Percentiles rank a stretch among this genome's conserved stretches.
These are phyloP conservation scores for Trogon surrucura DNA, from an alignment of 2,113 vertebrate genomes.

Conservation along the genomic window DNA sequence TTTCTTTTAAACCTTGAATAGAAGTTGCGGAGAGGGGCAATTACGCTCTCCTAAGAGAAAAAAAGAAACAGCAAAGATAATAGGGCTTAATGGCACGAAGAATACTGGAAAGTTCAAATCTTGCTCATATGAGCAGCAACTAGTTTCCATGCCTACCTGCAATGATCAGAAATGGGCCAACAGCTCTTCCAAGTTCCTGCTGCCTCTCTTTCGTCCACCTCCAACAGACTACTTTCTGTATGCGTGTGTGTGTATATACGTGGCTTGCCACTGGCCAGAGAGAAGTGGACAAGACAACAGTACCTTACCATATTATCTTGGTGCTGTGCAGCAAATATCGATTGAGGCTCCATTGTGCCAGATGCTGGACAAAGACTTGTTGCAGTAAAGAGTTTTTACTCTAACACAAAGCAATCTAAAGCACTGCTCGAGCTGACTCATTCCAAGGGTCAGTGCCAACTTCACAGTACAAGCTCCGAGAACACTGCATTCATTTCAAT, in stretches of 20 bases:
- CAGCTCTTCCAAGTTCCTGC: not conserved
- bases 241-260: not conserved
- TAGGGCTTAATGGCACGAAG: not conserved
- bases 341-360: not conserved
- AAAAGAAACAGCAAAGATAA: not conserved
- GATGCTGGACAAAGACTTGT: not conserved
- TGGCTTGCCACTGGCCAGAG: not conserved
- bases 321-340: accelerated
- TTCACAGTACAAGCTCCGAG: not conserved
- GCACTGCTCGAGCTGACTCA: not conserved
- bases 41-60: not conserved
- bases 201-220: not conserved
- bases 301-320: not conserved
- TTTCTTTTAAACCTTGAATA: not conserved
- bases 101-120: not conserved
- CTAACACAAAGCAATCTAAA: not conserved
- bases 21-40: not conserved
- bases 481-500: not conserved
- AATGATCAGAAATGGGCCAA: not conserved
- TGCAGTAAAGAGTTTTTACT: not conserved
- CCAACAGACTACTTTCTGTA: not conserved
- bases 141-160: not conserved
- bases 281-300: not conserved
- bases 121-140: not conserved
- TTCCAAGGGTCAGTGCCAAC: not conserved